A percentile compares a stretch with the other conserved stretches of the same genome.
phyloP scores from a whole-genome alignment of 1,140 invertebrate species.

The Diploscapter pachys region DNA sequence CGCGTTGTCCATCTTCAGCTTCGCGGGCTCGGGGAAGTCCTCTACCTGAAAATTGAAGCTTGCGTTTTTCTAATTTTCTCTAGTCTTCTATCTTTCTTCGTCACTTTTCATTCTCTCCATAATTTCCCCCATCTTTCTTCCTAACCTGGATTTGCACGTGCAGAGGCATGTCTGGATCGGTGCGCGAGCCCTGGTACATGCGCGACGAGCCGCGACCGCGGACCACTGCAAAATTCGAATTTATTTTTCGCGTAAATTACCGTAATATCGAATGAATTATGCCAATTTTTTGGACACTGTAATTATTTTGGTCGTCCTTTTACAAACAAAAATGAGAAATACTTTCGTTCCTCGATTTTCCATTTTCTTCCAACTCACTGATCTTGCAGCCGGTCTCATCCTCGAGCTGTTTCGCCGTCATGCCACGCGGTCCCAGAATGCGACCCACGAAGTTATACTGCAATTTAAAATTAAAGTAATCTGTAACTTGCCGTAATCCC shows the following conservation, averaged over 20 bases:
- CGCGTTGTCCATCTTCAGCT: constrained; percentile 87
- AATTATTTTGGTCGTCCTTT: not conserved
- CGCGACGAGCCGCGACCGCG: not conserved
- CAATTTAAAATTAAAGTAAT: not conserved
- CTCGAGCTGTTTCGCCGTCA: constrained; percentile 99
- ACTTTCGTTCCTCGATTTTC: constrained; percentile 71
- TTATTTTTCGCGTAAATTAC: no score
- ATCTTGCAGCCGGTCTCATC: constrained; percentile 99
- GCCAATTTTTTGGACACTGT: no score
- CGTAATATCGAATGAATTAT: no score
- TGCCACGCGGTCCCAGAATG: constrained; percentile 95
- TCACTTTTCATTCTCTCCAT: no score
- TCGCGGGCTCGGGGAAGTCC: constrained; percentile 91
- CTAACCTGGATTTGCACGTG: constrained; percentile 77
- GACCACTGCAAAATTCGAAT: not conserved
- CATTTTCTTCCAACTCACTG: constrained; percentile 84
- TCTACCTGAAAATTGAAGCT: constrained; percentile 73
- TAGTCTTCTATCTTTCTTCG: no score
- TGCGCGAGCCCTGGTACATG: no score
- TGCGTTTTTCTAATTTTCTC: no score
- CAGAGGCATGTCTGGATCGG: constrained; percentile 82
- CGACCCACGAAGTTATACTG: constrained; percentile 97
- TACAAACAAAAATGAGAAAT: not conserved
- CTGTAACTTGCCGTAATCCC: not conserved
- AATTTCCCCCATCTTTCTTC: no score